A percentile compares a stretch with the other conserved stretches of the same genome.
Evolutionary conservation across 1,140 invertebrate genomes (phyloP).

Genomic region (Procambarus virginalis): DNA sequence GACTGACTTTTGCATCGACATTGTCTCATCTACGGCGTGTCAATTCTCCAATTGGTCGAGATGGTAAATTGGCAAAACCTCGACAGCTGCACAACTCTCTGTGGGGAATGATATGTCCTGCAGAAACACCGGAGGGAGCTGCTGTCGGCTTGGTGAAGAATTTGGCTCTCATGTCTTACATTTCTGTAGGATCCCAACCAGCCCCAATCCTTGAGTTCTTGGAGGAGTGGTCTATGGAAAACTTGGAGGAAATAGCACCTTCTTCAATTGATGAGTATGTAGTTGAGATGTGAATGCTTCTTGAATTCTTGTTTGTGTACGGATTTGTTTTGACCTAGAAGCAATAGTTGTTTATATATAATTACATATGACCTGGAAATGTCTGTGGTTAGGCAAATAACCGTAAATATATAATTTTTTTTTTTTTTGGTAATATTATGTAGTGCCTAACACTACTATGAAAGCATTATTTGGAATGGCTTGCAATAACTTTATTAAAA

Average conservation of each 20-base stretch:
- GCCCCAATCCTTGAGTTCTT: conserved; percentile 99
- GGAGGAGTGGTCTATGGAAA: conserved; percentile 99
- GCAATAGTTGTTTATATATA: too few species aligned
- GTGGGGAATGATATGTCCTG: conserved; percentile 99
- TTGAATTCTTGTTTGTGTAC: too few species aligned
- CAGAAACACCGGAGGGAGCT: conserved; percentile 97
- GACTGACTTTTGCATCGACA: conserved; percentile 97
- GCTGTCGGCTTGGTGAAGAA: conserved; percentile 97
- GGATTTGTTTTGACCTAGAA: too few species aligned
- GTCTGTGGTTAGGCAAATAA: too few species aligned
- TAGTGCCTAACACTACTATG: background rate
- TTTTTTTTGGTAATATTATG: too few species aligned
- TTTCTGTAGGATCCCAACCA: conserved; percentile 98
- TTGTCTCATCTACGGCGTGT: conserved; percentile 96
- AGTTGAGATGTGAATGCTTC: background rate
- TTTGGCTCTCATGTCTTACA: conserved; percentile 98
- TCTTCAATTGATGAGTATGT: conserved; percentile 89
- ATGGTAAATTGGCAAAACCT: conserved; percentile 98
- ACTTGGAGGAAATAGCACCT: conserved; percentile 97
- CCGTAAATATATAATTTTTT: too few species aligned
- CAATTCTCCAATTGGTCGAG: conserved; percentile 98
- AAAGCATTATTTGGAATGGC: background rate
- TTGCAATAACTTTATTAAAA: background rate
- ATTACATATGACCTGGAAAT: too few species aligned
- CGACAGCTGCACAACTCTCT: conserved; percentile 98